phyloP scores from a whole-genome alignment of 2,113 vertebrate genomes.

The Acanthisitta chloris region DNA sequence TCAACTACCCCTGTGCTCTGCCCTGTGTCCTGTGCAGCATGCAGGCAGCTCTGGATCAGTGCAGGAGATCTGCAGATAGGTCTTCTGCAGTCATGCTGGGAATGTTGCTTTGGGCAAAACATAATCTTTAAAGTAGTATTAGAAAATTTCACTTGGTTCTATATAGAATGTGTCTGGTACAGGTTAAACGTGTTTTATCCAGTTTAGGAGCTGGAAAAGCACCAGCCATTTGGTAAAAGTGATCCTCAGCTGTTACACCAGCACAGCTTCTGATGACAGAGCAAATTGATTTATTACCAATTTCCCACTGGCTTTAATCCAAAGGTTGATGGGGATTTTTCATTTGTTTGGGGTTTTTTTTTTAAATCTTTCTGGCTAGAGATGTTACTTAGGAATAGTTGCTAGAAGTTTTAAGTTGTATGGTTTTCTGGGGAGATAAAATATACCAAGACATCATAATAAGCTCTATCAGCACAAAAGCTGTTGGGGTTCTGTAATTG shows the following conservation, averaged over 20 bases:
- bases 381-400: background rate
- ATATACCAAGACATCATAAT: background rate
- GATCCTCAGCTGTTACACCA: background rate
- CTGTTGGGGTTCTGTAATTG: background rate
- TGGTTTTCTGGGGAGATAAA: background rate
- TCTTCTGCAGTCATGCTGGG: background rate
- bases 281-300: background rate
- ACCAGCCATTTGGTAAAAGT: background rate
- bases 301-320: background rate
- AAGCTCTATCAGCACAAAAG: background rate
- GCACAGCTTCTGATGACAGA: background rate
- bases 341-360: background rate
- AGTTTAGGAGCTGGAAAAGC: background rate
- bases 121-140: background rate
- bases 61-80: background rate
- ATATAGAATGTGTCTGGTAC: background rate
- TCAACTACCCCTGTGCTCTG: fast-evolving
- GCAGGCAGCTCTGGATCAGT: background rate
- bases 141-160: background rate
- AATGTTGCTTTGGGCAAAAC: conserved; percentile 39
- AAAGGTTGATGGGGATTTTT: background rate
- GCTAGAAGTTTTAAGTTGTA: background rate
- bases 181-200: background rate
- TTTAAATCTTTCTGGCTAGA: background rate
- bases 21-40: background rate